phyloP scores from a whole-genome alignment of 2,888 invertebrate species.

The Drosophila phalerata region DNA sequence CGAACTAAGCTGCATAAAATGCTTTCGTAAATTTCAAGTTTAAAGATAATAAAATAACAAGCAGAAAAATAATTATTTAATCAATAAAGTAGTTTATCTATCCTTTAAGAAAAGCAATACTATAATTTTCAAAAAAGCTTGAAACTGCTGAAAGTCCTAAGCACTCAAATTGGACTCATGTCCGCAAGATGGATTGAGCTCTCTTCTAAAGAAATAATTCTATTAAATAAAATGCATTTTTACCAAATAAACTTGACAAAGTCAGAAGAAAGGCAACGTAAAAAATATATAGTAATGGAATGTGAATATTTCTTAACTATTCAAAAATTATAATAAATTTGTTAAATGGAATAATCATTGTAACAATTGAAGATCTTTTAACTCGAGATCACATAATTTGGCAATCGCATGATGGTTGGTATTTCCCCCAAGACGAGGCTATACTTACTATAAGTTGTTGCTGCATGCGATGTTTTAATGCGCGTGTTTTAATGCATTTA shows the following conservation, averaged over 20 bases:
- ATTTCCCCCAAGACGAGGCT: slow-evolving; percentile 24
- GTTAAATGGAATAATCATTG: slow-evolving; percentile 8
- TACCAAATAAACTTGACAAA: neutral
- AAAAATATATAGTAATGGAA: neutral
- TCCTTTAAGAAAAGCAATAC: no score
- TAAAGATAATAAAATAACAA: no score
- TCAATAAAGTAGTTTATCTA: neutral
- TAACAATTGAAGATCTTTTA: slow-evolving; percentile 9
- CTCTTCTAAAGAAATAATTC: neutral
- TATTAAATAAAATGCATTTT: neutral
- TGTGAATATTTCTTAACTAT: neutral
- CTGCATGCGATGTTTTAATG: slow-evolving; percentile 43
- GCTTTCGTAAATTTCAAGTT: no score
- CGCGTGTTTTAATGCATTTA: slow-evolving; percentile 70
- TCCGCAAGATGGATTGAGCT: no score
- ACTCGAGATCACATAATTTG: slow-evolving; percentile 32
- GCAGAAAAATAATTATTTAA: no score
- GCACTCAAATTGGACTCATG: neutral
- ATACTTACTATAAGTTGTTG: neutral
- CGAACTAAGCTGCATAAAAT: neutral
- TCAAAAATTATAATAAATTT: neutral
- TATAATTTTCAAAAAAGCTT: neutral
- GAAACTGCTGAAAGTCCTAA: no score
- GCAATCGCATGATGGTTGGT: slow-evolving; percentile 23
- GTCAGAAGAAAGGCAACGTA: neutral